Evolutionary conservation across 2,888 invertebrate species (phyloP).

Genomic region (Athalia circularis): DNA sequence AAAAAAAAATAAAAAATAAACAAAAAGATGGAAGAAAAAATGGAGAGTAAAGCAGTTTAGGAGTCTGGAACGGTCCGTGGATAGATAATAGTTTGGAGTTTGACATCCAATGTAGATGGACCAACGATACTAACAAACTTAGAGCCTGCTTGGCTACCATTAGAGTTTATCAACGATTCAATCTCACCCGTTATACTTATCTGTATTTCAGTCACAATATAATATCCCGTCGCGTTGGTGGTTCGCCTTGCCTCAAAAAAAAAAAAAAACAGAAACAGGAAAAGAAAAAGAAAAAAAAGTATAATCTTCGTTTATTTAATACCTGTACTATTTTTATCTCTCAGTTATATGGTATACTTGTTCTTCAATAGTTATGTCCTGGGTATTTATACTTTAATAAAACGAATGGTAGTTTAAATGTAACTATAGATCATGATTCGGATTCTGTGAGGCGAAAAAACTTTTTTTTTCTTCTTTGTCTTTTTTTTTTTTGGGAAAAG

Average conservation of each 20-base stretch:
- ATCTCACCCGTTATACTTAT: conserved; percentile 21
- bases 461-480: conserved; percentile 1
- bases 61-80: conserved; percentile 25
- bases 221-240: conserved; percentile 4
- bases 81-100: conserved; percentile 33
- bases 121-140: conserved; percentile 21
- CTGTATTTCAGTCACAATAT: conserved; percentile 17
- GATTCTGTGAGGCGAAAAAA: conserved; percentile 1
- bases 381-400: too few relatives aligned
- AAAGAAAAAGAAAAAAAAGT: too few relatives aligned
- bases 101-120: conserved; percentile 34
- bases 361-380: too few relatives aligned
- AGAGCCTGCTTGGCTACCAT: conserved; percentile 25
- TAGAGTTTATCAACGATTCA: conserved; percentile 39
- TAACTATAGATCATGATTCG: conserved; percentile 33
- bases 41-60: conserved; percentile 26
- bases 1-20: too few relatives aligned
- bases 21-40: neutral
- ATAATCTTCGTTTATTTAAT: too few relatives aligned
- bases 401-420: conserved; percentile 13
- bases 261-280: too few relatives aligned
- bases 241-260: neutral
- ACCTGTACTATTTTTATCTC: too few relatives aligned
- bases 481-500: neutral
- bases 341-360: too few relatives aligned